These are phyloP conservation scores for Apteryx mantelli DNA, from an alignment of 2,113 vertebrate genomes.

Conservation along the genomic window DNA sequence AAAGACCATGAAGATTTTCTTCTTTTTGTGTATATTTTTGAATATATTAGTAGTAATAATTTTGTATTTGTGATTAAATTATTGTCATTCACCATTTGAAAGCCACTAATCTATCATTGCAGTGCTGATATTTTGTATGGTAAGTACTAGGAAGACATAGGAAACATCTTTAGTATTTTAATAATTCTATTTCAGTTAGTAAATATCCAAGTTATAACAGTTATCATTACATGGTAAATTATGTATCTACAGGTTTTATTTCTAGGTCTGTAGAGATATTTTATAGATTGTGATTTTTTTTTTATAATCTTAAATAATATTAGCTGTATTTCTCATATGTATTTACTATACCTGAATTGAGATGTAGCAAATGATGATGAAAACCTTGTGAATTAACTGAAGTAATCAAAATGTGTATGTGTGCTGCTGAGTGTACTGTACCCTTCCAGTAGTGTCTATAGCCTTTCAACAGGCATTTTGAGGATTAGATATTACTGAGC, in stretches of 20 bases:
- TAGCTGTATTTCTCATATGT: neutral
- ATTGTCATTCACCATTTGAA: neutral
- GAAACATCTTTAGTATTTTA: neutral
- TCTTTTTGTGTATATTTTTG: neutral
- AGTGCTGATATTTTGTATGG: neutral
- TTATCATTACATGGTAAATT: neutral
- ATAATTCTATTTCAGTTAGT: neutral
- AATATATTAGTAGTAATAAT: neutral
- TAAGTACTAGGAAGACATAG: neutral
- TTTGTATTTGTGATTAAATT: neutral
- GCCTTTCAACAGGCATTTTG: neutral
- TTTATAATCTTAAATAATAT: neutral
- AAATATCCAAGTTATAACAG: neutral
- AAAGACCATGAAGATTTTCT: neutral
- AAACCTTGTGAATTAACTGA: neutral
- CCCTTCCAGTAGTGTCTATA: neutral
- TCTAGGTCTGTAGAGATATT: neutral
- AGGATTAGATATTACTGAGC: neutral
- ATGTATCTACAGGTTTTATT: neutral
- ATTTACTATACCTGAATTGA: slow-evolving; percentile 1
- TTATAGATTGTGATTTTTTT: neutral
- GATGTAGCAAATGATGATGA: neutral
- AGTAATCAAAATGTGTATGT: neutral
- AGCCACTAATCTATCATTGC: neutral
- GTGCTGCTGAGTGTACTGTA: neutral